Conservation (phyloP, 92 coral and sea anemone genomes). For the Epizoanthus rinbou region DNA sequence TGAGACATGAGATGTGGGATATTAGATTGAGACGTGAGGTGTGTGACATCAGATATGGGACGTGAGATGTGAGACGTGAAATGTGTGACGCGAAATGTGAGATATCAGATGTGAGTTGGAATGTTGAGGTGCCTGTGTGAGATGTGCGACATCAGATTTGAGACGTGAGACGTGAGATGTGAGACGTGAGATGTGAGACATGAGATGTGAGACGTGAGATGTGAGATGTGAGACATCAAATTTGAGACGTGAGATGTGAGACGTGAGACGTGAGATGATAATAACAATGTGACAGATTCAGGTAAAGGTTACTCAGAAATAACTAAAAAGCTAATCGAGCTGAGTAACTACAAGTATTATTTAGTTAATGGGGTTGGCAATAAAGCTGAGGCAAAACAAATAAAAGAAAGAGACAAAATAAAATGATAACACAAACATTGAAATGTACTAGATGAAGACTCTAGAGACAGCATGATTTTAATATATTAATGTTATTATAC, state of each 20-base stretch:
- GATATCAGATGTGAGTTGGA: not conserved
- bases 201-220: not conserved
- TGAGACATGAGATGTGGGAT: not conserved
- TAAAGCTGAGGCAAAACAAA: too few species aligned
- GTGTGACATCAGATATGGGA: not conserved
- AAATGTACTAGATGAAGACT: too few species aligned
- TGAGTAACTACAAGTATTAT: too few species aligned
- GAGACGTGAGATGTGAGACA: not conserved
- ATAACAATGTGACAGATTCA: too few species aligned
- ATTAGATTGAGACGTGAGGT: not conserved
- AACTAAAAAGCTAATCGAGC: too few species aligned
- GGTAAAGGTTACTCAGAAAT: too few species aligned
- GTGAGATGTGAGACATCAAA: not conserved
- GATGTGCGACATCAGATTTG: not conserved
- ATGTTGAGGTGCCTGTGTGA: not conserved
- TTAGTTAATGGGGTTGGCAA: too few species aligned
- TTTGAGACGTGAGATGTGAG: not conserved
- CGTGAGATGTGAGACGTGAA: not conserved
- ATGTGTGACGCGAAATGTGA: not conserved
- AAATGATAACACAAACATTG: too few species aligned
- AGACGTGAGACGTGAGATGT: not conserved
- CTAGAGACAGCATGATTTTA: too few species aligned
- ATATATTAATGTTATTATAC: too few species aligned
- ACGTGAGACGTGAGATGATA: not conserved
- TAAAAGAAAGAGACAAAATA: too few species aligned